Evolutionary conservation across 2,797 vertebrate genomes (phyloP), one percentile per base, ranked within the genome.

Genomic region (Pelobates cultripes): DNA sequence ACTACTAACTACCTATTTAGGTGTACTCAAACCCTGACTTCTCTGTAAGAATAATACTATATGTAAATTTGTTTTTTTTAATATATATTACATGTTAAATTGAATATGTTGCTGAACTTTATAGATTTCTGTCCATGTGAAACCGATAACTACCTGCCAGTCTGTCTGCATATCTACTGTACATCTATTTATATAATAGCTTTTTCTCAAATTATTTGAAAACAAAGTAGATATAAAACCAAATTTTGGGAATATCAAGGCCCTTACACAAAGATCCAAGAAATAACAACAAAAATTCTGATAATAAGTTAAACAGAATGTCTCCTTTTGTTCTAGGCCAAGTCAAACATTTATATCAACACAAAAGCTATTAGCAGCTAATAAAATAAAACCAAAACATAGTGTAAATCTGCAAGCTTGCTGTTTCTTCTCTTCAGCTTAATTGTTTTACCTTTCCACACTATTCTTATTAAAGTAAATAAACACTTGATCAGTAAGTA

Each of bases 371-470:
- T 79, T 79, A 79, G 14, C 72, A 75, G 72, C 57, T 84, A 79
- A 84, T 84, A 84, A 84, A 79, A 84, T 84, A 43, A 79, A 45
- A 51, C 51, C 47, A 42, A 70, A 75, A 14, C 53, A 69, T 47
- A 40, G 28, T 53, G 67, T 6, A 42, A 10, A 57, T 68, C 17
- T 55, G 53, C 40, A 9, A 61, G 28, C 60, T 75, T 64, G 12
- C 12, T 57, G 57, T 4, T 13, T n/a, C 4, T 28, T 79, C 66
- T 66, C 66, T 13, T 28, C 55, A 67, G 82, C 7, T 60, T 28
- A 67, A 71, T 57, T 79, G 72, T 79, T 75, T 57, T 79, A 66
- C 57, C 79, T 83, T 10, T 71, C 81, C 76, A 78, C 81, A 75
- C 64, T 74, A 78, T 73, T 71, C 43, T 55, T 70, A 63, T 61